These are phyloP conservation scores for Atlantisia rogersi DNA, from an alignment of 2,113 vertebrate genomes.

Conservation along the genomic window DNA sequence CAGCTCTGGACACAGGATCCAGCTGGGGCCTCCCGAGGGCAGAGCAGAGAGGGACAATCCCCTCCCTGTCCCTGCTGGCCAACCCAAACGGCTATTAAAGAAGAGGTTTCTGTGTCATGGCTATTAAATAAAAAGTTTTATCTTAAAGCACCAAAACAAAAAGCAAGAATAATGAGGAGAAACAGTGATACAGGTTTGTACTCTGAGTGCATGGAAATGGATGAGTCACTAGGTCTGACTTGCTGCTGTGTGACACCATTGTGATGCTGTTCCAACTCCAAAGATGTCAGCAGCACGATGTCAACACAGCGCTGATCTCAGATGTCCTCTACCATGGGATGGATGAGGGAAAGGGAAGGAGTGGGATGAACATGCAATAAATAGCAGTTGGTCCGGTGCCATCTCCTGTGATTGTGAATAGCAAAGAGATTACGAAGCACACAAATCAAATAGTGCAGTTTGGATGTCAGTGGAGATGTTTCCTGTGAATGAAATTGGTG, in stretches of 20 bases:
- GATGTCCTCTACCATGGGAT: accelerated
- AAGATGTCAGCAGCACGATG: neutral
- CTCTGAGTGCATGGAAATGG: neutral
- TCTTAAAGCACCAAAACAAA: neutral
- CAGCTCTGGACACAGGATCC: no score
- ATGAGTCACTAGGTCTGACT: neutral
- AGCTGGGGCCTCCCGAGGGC: no score
- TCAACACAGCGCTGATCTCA: accelerated
- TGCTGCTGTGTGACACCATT: neutral
- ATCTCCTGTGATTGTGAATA: accelerated
- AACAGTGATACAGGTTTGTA: neutral
- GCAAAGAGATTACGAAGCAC: neutral
- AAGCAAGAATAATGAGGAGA: neutral
- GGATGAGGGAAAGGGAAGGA: neutral
- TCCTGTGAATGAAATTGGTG: neutral
- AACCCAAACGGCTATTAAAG: neutral
- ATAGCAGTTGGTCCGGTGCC: neutral
- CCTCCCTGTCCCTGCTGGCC: no score
- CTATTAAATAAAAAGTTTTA: neutral
- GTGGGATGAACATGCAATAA: neutral
- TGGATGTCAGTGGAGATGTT: neutral
- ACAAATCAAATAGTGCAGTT: neutral
- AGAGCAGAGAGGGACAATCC: no score
- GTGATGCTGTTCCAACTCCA: neutral
- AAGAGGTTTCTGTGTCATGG: neutral